phyloP scores from a whole-genome alignment of 2,797 vertebrate species.

The Protosalanx chinensis region DNA sequence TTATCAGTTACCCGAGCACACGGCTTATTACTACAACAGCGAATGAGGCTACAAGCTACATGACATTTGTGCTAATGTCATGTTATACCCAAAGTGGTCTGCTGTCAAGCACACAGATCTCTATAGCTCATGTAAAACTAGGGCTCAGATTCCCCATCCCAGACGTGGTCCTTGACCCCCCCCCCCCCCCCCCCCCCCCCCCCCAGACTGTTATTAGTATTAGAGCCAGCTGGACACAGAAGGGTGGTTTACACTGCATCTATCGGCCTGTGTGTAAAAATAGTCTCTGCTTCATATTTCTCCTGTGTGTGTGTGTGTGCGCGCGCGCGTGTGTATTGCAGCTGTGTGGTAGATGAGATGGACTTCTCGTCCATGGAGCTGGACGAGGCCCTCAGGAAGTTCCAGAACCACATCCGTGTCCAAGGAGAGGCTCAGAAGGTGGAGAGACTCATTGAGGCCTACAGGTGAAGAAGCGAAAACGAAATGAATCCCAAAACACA shows the following conservation, averaged over 20 bases:
- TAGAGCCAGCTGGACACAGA: neutral
- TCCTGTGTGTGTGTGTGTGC: conserved; percentile 4
- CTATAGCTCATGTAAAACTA: conserved; percentile 2
- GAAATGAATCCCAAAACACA: neutral
- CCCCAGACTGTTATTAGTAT: neutral
- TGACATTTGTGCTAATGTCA: too few species aligned
- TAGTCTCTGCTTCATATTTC: too few species aligned
- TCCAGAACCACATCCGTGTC: conserved; percentile 97
- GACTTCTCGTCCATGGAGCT: conserved; percentile 96
- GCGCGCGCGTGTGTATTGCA: conserved; percentile 43
- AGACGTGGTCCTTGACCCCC: neutral
- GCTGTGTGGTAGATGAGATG: conserved; percentile 95
- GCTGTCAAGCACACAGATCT: conserved; percentile 11
- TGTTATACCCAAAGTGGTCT: neutral
- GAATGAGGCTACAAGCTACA: neutral
- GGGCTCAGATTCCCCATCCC: conserved; percentile 14
- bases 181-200: too few species aligned
- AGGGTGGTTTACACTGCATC: neutral
- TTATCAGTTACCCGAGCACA: neutral
- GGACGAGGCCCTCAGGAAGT: conserved; percentile 96
- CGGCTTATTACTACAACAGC: neutral
- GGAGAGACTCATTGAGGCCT: conserved; percentile 94
- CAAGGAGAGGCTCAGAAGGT: conserved; percentile 98
- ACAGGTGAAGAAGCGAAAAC: conserved; percentile 74
- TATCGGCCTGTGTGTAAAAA: neutral